These are phyloP conservation scores for Corynorhinus townsendii DNA, from an alignment of 2,113 vertebrate species.

Conservation along the genomic window DNA sequence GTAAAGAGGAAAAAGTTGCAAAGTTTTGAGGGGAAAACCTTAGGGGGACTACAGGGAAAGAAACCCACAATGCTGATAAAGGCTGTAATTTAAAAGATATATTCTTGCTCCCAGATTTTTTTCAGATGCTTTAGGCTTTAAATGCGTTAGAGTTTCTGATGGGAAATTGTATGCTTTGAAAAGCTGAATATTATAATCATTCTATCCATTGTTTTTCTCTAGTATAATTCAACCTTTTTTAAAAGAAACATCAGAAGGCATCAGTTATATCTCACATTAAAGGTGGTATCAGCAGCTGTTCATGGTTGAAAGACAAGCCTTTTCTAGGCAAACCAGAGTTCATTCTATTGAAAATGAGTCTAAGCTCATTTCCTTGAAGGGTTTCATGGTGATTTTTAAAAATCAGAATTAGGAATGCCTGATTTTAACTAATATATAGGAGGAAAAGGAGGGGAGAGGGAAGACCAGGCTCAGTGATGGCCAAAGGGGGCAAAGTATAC, in stretches of 20 bases:
- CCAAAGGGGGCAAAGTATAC: neutral
- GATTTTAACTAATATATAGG: neutral
- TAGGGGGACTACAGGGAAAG: neutral
- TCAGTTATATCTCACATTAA: neutral
- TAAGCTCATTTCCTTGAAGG: neutral
- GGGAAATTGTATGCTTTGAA: slow-evolving; percentile 21
- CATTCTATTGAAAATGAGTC: neutral
- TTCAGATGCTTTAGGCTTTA: neutral
- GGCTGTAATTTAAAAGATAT: neutral
- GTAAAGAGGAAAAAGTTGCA: neutral
- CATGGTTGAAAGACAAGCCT: neutral
- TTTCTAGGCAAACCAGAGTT: neutral
- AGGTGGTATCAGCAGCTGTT: neutral
- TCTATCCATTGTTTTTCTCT: neutral
- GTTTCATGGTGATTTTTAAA: neutral
- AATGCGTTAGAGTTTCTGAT: neutral
- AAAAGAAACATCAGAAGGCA: neutral
- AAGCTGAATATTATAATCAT: slow-evolving; percentile 11
- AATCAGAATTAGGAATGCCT: neutral
- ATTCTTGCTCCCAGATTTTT: neutral
- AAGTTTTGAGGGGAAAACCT: neutral
- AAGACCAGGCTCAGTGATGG: neutral
- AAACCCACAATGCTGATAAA: neutral
- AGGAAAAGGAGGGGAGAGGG: neutral
- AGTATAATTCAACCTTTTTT: neutral